These are phyloP conservation scores for Holocentrus rufus DNA, from an alignment of 2,797 vertebrate genomes.

Conservation along the genomic window DNA sequence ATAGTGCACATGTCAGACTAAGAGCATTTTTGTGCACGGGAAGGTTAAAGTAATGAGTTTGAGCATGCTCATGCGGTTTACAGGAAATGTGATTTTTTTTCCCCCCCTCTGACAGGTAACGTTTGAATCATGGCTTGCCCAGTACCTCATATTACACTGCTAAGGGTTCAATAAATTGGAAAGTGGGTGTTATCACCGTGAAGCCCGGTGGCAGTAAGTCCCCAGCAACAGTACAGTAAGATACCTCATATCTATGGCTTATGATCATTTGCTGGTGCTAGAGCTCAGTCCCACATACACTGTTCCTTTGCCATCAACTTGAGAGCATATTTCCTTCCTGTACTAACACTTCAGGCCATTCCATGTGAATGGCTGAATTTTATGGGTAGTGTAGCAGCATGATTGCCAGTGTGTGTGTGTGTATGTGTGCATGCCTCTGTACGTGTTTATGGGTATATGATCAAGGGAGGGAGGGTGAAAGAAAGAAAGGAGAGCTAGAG, in stretches of 20 bases:
- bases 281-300: constrained; percentile 13
- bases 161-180: constrained; percentile 9
- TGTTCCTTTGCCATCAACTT: constrained; percentile 19
- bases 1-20: no score
- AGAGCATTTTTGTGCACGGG: no score
- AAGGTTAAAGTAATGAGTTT: background rate
- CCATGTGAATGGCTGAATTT: constrained; percentile 50
- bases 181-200: background rate
- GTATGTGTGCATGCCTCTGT: constrained; percentile 48
- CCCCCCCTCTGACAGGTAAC: background rate
- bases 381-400: constrained; percentile 26
- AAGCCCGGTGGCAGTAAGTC: constrained; percentile 21
- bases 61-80: constrained; percentile 2
- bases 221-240: constrained; percentile 9
- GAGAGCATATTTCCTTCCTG: constrained; percentile 30
- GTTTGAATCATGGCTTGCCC: constrained; percentile 7
- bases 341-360: constrained; percentile 41
- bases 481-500: constrained; percentile 9
- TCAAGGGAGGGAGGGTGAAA: background rate
- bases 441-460: constrained; percentile 33
- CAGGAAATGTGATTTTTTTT: background rate
- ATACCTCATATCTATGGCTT: constrained; percentile 20
- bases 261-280: constrained; percentile 37
- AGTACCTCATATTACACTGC: background rate
- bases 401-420: constrained; percentile 20